These are phyloP conservation scores for Ornithoptera priamus DNA, from an alignment of 2,888 invertebrate genomes.

Conservation along the genomic window DNA sequence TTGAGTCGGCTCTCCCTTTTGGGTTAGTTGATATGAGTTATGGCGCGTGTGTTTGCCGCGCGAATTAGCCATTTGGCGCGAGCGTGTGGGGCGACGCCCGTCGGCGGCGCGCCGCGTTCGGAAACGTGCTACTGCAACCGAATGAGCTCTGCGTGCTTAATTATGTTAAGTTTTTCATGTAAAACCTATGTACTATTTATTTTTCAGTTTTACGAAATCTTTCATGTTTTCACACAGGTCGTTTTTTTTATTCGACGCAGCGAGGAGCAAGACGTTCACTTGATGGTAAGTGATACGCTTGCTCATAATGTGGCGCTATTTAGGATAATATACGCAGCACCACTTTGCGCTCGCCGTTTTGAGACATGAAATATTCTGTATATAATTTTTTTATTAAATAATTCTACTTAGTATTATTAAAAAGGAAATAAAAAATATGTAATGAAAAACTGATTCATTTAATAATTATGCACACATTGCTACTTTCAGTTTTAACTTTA, in stretches of 20 bases:
- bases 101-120: constrained; percentile 40
- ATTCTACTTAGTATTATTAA: no score
- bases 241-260: no score
- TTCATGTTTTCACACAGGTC: neutral
- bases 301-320: no score
- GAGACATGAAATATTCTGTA: no score
- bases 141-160: constrained; percentile 39
- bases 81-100: constrained; percentile 66
- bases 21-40: constrained; percentile 75
- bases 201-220: neutral
- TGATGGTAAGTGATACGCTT: no score
- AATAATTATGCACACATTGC: no score
- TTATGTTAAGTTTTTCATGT: constrained; percentile 36
- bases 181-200: constrained; percentile 32
- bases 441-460: no score
- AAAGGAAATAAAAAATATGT: no score
- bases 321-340: no score
- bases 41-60: constrained; percentile 74
- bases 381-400: no score
- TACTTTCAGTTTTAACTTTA: neutral
- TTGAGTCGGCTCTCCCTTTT: constrained; percentile 54
- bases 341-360: no score
- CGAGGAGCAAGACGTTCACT: no score
- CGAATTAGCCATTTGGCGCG: constrained; percentile 77
- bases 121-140: constrained; percentile 44